A percentile compares a stretch with the other conserved stretches of the same genome.
phyloP scores from a whole-genome alignment of 2,113 vertebrate genomes.

The Chlorodrepanis virens region DNA sequence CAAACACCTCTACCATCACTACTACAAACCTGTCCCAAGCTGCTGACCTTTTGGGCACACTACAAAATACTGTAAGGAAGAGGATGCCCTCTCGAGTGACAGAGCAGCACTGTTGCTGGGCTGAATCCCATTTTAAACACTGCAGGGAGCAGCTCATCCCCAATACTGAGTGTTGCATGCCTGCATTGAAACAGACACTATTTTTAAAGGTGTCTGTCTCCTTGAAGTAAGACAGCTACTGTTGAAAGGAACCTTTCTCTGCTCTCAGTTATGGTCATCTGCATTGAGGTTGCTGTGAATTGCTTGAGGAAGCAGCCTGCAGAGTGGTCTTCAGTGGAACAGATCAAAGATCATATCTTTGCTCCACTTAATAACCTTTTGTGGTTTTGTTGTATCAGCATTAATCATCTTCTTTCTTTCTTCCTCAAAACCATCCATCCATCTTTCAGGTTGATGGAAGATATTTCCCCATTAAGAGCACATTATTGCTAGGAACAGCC shows the following conservation, averaged over 20 bases:
- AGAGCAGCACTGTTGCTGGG: background rate
- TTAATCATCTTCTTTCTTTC: background rate
- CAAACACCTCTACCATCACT: background rate
- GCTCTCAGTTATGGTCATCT: background rate
- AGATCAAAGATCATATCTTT: background rate
- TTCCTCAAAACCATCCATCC: background rate
- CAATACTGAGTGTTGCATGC: accelerated
- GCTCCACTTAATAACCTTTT: background rate
- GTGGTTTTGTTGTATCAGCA: background rate
- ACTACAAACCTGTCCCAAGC: accelerated
- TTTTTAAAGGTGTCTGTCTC: background rate
- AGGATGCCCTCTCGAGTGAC: accelerated
- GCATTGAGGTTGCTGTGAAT: background rate
- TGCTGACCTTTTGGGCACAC: background rate
- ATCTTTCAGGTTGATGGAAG: background rate
- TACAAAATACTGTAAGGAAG: background rate
- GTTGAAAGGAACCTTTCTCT: background rate
- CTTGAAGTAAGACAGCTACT: background rate
- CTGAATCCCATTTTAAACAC: background rate
- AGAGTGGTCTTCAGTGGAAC: background rate
- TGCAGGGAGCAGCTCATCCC: background rate
- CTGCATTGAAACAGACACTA: background rate
- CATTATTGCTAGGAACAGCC: background rate
- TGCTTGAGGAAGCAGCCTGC: background rate
- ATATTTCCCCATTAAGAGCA: background rate